phyloP scores from a whole-genome alignment of 1,140 invertebrate genomes.

The Coenobita brevimanus region DNA sequence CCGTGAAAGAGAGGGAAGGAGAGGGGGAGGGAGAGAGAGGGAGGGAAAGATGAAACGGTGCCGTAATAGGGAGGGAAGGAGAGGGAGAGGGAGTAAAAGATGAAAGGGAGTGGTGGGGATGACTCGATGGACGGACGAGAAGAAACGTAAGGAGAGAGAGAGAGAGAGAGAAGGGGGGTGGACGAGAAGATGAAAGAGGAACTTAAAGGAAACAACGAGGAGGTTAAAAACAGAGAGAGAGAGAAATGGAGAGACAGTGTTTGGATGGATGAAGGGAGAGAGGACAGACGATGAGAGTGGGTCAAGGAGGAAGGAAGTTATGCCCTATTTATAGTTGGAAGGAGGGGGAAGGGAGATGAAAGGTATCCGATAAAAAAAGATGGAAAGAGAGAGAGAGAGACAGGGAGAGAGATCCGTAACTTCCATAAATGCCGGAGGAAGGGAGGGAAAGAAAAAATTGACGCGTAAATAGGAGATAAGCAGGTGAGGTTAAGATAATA shows the following conservation, averaged over 20 bases:
- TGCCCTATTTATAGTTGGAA: no score
- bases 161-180: no score
- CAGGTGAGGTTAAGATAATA: neutral
- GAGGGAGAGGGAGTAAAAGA: no score
- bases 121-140: neutral
- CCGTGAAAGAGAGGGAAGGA: no score
- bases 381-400: no score
- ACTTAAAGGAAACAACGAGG: neutral
- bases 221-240: neutral
- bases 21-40: neutral
- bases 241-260: neutral
- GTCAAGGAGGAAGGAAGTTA: no score
- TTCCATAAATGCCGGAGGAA: neutral
- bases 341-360: neutral
- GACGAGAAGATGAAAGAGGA: neutral
- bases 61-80: neutral
- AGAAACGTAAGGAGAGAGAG: no score
- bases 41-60: no score
- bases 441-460: conserved; percentile 12
- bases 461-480: neutral
- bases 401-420: no score
- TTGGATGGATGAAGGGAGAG: no score
- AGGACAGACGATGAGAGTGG: no score
- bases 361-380: neutral
- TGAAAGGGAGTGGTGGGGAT: neutral